These are phyloP conservation scores for Ctenicera cuprea DNA, from an alignment of 2,888 invertebrate genomes.

Conservation along the genomic window DNA sequence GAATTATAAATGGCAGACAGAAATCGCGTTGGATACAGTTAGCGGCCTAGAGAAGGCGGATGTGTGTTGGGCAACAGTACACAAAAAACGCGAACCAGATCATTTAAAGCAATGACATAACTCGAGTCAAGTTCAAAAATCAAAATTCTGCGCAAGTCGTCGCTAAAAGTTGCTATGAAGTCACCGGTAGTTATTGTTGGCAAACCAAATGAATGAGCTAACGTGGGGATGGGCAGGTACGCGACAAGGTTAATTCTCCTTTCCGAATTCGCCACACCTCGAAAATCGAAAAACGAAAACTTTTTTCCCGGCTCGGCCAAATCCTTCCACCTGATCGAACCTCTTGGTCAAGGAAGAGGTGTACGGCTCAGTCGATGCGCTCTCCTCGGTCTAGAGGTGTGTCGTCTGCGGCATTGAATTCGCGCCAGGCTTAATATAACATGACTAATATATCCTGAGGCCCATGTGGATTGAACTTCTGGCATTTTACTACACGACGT, in stretches of 20 bases:
- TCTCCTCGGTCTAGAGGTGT: conserved; percentile 46
- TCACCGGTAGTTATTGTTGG: conserved; percentile 52
- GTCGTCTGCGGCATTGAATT: conserved; percentile 68
- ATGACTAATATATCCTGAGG: conserved; percentile 71
- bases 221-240: conserved; percentile 45
- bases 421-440: conserved; percentile 71
- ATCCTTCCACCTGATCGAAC: conserved; percentile 1
- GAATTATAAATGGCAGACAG: not conserved
- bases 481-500: conserved; percentile 59
- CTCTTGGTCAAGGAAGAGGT: conserved; percentile 14
- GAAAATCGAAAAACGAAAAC: conserved; percentile 11
- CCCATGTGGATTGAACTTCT: conserved; percentile 68
- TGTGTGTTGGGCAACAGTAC: conserved; percentile 33
- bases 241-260: conserved; percentile 38
- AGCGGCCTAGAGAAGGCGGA: conserved; percentile 40
- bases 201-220: conserved; percentile 45
- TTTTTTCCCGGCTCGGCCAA: not conserved
- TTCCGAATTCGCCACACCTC: conserved; percentile 11
- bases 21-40: conserved; percentile 21
- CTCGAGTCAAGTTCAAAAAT: conserved; percentile 49
- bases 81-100: conserved; percentile 26
- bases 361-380: not conserved
- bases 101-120: conserved; percentile 50
- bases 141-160: conserved; percentile 52
- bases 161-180: conserved; percentile 50